phyloP scores from a whole-genome alignment of 1,140 invertebrate genomes.

The Metopolophium dirhodum region DNA sequence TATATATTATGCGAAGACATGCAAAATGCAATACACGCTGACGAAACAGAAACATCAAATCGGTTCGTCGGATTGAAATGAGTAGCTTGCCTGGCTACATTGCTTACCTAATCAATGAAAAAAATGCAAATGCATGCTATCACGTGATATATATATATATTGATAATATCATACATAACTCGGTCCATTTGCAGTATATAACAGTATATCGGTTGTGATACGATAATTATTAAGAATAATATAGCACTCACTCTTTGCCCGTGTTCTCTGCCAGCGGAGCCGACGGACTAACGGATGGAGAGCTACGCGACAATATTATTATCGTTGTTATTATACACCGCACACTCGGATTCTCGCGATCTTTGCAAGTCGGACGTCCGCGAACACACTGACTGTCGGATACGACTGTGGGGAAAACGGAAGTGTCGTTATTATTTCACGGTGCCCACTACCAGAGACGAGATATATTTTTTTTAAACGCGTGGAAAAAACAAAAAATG shows the following conservation, averaged over 20 bases:
- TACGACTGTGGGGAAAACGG: no score
- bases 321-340: neutral
- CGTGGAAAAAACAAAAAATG: neutral
- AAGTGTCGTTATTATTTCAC: neutral
- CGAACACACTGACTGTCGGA: neutral
- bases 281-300: neutral
- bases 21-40: neutral
- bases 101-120: neutral
- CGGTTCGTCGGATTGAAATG: neutral
- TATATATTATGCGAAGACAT: neutral
- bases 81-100: neutral
- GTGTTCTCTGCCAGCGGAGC: neutral
- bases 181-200: neutral
- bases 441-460: no score
- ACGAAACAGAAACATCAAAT: neutral
- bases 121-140: neutral
- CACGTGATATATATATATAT: neutral
- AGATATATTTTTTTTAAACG: neutral
- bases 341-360: neutral
- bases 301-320: neutral
- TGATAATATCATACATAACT: neutral
- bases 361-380: neutral
- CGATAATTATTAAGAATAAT: neutral
- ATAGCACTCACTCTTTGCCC: neutral
- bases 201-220: neutral